Evolutionary conservation across 1,140 invertebrate genomes (phyloP), one percentile per base, ranked within the genome.

Genomic region (Pachypsylla venusta): DNA sequence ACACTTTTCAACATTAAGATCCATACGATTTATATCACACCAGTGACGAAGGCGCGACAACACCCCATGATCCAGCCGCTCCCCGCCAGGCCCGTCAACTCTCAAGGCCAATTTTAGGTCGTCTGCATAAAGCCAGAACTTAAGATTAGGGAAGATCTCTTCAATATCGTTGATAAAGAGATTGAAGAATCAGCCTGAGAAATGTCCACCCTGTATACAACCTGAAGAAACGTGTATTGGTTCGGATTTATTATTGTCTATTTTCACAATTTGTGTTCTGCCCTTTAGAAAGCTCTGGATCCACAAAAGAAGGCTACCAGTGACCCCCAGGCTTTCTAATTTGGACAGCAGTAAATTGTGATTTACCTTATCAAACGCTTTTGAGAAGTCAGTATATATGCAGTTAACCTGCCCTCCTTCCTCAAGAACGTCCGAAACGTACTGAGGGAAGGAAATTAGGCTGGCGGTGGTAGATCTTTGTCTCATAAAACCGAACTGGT

Each of bases 281-380:
- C 40, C 25, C n/a, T n/a, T n/a, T n/a, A 69, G 58, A 56, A 67
- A 68, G 20, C 63, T 65, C 0, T 53, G 48, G 27, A 67, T 57
- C 67, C 66, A 69, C 28, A 56, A 54, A 28, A 62, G 58, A 19
- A 69, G 25, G 25, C 40, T 25, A 4, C 61, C 61, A 16, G 22
- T 20, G 25, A 61, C 48, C 13, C 61, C 57, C n/a, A 58, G 59
- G 14, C 25, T 53, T 20, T 35, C 25, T 24, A 63, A 42, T 63
- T 63, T 13, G n/a, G 14, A 26, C n/a, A 61, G 24, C 25, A 63
- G 35, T 13, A 62, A n/a, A 42, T 40, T 20, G 39, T 61, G 59
- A 27, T 61, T 57, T 5, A 63, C 59, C 26, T 54, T 54, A 53
- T 63, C 61, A 42, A 60, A 63, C 7, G 59, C 59, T 57, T 63